These are phyloP conservation scores for Peucedramus taeniatus DNA, from an alignment of 2,113 vertebrate genomes.

Conservation along the genomic window DNA sequence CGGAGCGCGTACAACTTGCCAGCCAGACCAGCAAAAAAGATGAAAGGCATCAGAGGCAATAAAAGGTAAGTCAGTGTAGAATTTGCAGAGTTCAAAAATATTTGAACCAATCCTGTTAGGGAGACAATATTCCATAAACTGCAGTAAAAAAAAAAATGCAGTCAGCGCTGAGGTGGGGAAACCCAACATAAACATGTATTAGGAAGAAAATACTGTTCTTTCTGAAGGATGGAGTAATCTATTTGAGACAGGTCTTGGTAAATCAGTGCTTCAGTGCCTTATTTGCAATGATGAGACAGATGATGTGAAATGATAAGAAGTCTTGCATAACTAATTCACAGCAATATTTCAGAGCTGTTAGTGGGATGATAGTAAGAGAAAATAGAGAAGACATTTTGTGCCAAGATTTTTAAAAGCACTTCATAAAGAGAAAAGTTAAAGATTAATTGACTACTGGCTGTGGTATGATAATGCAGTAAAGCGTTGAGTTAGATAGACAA, in stretches of 20 bases:
- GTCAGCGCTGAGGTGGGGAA: fast-evolving
- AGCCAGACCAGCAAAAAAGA: neutral
- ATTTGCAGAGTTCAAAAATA: neutral
- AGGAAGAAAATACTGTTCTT: neutral
- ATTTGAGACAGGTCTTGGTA: neutral
- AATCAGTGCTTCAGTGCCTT: neutral
- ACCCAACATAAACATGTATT: neutral
- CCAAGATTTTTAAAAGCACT: slow-evolving; percentile 29
- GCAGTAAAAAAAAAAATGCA: neutral
- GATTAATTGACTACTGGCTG: slow-evolving; percentile 36
- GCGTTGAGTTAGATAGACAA: slow-evolving; percentile 8
- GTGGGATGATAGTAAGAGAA: slow-evolving; percentile 22
- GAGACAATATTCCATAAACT: neutral
- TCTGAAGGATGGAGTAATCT: slow-evolving; percentile 24
- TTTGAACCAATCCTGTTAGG: neutral
- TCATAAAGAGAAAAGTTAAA: slow-evolving; percentile 34
- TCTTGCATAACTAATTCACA: slow-evolving; percentile 47
- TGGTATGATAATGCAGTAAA: slow-evolving; percentile 16
- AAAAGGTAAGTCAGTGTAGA: neutral
- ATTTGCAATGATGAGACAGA: slow-evolving; percentile 20
- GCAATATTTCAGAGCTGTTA: slow-evolving; percentile 33
- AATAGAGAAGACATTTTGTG: slow-evolving; percentile 9
- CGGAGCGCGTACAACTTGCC: neutral
- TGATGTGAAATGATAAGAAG: slow-evolving; percentile 19
- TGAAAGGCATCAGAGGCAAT: neutral